phyloP scores from a whole-genome alignment of 2,797 vertebrate genomes.

The Enteromius unitaeniatus region DNA sequence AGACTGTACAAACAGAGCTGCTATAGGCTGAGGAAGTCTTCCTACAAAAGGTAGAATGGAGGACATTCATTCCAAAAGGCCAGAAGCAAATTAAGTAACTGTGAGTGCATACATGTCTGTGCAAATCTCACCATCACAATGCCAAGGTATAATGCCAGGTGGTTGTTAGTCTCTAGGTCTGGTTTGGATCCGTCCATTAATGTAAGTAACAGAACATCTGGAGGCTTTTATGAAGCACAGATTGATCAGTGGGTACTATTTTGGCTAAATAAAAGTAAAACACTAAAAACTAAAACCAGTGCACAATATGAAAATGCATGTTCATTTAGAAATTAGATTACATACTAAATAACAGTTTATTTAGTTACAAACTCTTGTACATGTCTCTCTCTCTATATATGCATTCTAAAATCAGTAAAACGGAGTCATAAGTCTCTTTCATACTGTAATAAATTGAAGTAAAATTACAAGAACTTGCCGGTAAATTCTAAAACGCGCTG shows the following conservation, averaged over 20 bases:
- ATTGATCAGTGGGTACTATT: neutral
- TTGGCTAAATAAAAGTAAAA: neutral
- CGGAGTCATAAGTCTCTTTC: too few species aligned
- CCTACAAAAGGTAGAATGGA: neutral
- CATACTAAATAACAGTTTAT: neutral
- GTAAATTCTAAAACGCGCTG: too few species aligned
- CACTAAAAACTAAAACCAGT: neutral
- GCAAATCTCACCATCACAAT: neutral
- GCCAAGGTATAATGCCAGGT: conserved; percentile 1
- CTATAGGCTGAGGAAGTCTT: neutral
- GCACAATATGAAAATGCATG: neutral
- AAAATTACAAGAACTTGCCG: too few species aligned
- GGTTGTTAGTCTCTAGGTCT: neutral
- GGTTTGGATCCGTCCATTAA: neutral
- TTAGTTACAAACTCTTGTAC: too few species aligned
- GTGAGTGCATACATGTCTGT: neutral
- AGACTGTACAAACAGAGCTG: neutral
- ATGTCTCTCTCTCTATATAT: too few species aligned
- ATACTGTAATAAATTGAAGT: too few species aligned
- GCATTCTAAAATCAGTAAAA: neutral
- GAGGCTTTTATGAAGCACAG: neutral
- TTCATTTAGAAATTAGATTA: neutral
- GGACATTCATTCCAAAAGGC: neutral
- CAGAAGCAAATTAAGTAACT: neutral
- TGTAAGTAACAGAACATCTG: neutral